These are phyloP conservation scores for Ormyrus thymus DNA, from an alignment of 2,888 invertebrate species.

Conservation along the genomic window DNA sequence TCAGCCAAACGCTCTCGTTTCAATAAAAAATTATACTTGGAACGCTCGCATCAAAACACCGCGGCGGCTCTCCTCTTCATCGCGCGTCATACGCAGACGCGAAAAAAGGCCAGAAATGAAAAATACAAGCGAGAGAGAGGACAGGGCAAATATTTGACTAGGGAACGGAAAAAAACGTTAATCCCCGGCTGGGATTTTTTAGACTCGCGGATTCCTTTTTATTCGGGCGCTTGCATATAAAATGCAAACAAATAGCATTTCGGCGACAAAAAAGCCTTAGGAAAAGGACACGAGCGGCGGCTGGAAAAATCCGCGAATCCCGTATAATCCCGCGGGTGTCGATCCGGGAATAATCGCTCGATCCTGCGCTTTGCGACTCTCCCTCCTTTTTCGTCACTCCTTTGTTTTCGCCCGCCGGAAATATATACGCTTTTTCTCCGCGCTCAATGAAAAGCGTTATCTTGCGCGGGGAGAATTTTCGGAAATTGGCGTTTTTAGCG, in stretches of 20 bases:
- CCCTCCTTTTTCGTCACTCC: background rate
- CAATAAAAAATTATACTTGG: background rate
- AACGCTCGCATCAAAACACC: background rate
- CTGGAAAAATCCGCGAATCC: slow-evolving; percentile 2
- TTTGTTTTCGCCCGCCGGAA: background rate
- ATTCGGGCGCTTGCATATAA: background rate
- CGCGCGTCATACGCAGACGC: background rate
- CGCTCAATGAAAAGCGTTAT: slow-evolving; percentile 16
- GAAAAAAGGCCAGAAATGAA: background rate
- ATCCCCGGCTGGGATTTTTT: background rate
- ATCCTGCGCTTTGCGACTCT: background rate
- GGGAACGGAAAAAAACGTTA: slow-evolving; percentile 7
- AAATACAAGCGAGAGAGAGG: background rate
- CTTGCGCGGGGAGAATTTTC: slow-evolving; percentile 2
- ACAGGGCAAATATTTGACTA: slow-evolving; percentile 16
- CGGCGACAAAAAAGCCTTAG: background rate
- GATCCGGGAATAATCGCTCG: slow-evolving; percentile 23
- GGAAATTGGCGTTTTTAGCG: background rate
- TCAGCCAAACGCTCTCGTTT: too few species aligned
- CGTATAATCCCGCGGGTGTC: slow-evolving; percentile 5
- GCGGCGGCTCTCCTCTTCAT: background rate
- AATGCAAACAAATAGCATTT: background rate
- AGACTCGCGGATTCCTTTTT: background rate
- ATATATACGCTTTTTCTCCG: background rate
- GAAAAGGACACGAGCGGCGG: too few species aligned